Percentiles rank a stretch among this genome's conserved stretches.
Evolutionary conservation across 2,888 invertebrate species (phyloP).

Genomic region (Drosophila vallismaia): DNA sequence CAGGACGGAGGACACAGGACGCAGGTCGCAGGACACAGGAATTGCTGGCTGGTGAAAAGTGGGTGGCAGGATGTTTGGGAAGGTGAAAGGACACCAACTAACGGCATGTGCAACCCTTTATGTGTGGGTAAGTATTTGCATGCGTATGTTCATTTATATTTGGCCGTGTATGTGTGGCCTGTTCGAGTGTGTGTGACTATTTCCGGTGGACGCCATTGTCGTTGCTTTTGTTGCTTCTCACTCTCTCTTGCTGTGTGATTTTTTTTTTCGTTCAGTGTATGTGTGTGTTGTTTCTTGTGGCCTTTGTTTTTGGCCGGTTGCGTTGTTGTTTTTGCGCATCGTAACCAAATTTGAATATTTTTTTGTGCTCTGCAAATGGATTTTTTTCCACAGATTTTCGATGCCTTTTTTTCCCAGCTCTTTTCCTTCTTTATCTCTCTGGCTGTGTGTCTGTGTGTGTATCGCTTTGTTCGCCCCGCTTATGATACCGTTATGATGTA

Average conservation of each 20-base stretch:
- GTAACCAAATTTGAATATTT: constrained; percentile 80
- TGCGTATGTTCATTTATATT: constrained; percentile 39
- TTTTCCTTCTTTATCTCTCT: constrained; percentile 34
- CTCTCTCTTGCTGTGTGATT: constrained; percentile 8
- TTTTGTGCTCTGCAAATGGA: constrained; percentile 71
- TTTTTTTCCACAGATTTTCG: constrained; percentile 78
- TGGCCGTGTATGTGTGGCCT: constrained; percentile 42
- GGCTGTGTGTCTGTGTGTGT: constrained; percentile 52
- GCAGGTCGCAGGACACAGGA: constrained; percentile 12
- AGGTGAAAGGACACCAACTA: constrained; percentile 54
- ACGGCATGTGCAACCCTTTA: constrained; percentile 75
- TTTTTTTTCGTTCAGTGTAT: constrained; percentile 19
- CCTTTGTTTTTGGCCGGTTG: constrained; percentile 66
- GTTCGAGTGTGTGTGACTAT: constrained; percentile 67
- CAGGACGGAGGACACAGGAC: constrained; percentile 36
- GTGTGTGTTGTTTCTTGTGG: constrained; percentile 62
- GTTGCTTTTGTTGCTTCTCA: constrained; percentile 47
- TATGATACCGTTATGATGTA: constrained; percentile 81
- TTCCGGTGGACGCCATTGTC: constrained; percentile 79
- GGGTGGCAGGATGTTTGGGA: constrained; percentile 8
- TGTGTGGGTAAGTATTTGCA: constrained; percentile 25
- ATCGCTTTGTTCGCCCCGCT: constrained; percentile 79
- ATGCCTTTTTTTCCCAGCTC: constrained; percentile 63
- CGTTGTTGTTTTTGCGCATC: constrained; percentile 71
- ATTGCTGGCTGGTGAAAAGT: constrained; percentile 1